Conservation (phyloP, 2,113 vertebrate genomes). For the Nerophis ophidion region DNA sequence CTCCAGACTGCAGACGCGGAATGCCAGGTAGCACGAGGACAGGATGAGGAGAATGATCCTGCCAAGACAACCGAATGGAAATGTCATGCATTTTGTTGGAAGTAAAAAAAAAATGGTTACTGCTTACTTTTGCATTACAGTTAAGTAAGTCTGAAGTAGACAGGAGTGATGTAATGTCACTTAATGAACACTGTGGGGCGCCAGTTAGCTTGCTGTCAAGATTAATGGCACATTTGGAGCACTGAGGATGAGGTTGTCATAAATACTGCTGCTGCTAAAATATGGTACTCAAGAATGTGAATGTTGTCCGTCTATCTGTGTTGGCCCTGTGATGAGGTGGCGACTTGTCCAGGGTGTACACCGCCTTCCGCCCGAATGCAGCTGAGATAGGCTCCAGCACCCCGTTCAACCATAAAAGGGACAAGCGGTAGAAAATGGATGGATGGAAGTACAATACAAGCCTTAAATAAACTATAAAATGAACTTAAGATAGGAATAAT, state of each 20-base stretch:
- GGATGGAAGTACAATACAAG: too few relatives aligned
- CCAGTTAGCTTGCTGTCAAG: conserved; percentile 13
- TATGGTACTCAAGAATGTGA: too few relatives aligned
- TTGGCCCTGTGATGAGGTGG: too few relatives aligned
- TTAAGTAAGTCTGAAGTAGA: background rate
- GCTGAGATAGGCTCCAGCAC: too few relatives aligned
- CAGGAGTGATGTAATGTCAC: conserved; percentile 10
- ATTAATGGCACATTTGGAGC: background rate
- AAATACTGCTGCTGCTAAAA: background rate
- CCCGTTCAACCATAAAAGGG: too few relatives aligned
- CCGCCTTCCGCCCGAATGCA: too few relatives aligned
- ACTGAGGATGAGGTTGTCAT: background rate
- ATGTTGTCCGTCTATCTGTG: too few relatives aligned
- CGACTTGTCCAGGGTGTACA: too few relatives aligned
- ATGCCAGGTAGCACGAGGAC: conserved; percentile 89
- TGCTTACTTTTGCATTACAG: too few relatives aligned
- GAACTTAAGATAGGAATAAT: too few relatives aligned
- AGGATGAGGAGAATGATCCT: conserved; percentile 84
- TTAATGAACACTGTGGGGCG: conserved; percentile 50
- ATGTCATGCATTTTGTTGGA: background rate
- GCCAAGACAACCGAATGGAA: conserved; percentile 4
- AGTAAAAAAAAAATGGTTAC: background rate
- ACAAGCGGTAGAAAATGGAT: too few relatives aligned
- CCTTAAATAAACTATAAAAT: too few relatives aligned
- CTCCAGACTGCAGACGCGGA: conserved; percentile 89